These are phyloP conservation scores for Nebria brevicollis DNA, from an alignment of 2,888 invertebrate species.

Conservation along the genomic window DNA sequence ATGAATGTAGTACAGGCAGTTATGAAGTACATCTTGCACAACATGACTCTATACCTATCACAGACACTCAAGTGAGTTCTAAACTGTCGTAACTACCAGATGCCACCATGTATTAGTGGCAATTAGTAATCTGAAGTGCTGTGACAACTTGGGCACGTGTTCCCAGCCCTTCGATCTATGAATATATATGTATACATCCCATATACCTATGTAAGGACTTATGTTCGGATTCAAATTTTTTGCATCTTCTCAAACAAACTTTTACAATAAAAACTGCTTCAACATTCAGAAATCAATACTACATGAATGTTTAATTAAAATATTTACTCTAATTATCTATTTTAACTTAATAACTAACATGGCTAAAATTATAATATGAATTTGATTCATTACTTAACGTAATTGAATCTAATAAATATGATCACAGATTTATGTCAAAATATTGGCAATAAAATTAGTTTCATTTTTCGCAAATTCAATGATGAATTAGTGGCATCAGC, in stretches of 20 bases:
- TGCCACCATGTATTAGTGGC: conserved; percentile 58
- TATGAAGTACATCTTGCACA: neutral
- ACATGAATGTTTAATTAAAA: neutral
- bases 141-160: conserved; percentile 58
- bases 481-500: neutral
- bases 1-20: neutral
- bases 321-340: neutral
- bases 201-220: neutral
- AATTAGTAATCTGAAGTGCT: conserved; percentile 60
- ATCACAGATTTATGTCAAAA: no score
- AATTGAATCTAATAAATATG: no score
- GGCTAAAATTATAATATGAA: no score
- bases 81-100: conserved; percentile 44
- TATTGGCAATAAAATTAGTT: no score
- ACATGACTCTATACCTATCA: conserved; percentile 1
- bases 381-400: no score
- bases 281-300: neutral
- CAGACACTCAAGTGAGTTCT: conserved; percentile 33
- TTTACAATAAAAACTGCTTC: no score
- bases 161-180: conserved; percentile 17
- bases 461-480: neutral
- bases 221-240: neutral
- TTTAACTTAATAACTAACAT: no score
- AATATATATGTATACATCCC: conserved; percentile 10
- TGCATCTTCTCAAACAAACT: no score